These are phyloP conservation scores for Petrosia ficiformis DNA, from an alignment of 37 sponge, comb jelly and placozoan genomes.

Conservation along the genomic window DNA sequence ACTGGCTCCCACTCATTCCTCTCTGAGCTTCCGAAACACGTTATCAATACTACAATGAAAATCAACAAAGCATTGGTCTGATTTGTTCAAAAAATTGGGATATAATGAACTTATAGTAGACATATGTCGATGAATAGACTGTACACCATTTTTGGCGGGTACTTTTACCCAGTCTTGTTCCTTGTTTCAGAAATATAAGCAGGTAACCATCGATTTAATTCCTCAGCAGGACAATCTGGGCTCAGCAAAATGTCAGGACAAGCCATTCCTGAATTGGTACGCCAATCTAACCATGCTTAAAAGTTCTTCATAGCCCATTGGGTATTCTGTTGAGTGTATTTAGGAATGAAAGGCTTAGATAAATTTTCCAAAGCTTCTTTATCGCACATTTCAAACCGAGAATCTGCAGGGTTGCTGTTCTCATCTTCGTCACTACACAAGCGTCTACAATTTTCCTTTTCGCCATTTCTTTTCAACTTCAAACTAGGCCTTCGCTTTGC, in stretches of 20 bases:
- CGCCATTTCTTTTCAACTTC: no score
- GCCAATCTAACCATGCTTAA: not conserved
- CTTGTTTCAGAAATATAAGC: not conserved
- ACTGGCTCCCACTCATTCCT: not conserved
- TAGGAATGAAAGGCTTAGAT: not conserved
- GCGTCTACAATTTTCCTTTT: not conserved
- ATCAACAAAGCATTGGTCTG: not conserved
- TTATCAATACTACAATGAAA: slow-evolving; percentile 13
- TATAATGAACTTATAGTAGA: not conserved
- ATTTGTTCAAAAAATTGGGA: slow-evolving; percentile 7
- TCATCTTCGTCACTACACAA: not conserved
- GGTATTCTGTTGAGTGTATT: not conserved
- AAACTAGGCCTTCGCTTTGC: not conserved
- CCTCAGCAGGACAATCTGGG: not conserved
- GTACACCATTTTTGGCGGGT: not conserved
- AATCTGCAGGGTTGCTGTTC: not conserved
- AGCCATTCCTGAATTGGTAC: not conserved
- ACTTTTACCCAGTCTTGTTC: not conserved
- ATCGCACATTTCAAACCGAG: not conserved
- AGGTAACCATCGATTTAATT: not conserved
- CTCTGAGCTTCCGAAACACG: not conserved
- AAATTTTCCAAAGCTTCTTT: not conserved
- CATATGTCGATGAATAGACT: not conserved
- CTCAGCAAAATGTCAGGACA: not conserved
- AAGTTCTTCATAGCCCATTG: slow-evolving; percentile 6